Percentiles rank a stretch among this genome's conserved stretches.
These are phyloP conservation scores for Pandion haliaetus DNA, from an alignment of 2,113 vertebrate species.

Conservation along the genomic window DNA sequence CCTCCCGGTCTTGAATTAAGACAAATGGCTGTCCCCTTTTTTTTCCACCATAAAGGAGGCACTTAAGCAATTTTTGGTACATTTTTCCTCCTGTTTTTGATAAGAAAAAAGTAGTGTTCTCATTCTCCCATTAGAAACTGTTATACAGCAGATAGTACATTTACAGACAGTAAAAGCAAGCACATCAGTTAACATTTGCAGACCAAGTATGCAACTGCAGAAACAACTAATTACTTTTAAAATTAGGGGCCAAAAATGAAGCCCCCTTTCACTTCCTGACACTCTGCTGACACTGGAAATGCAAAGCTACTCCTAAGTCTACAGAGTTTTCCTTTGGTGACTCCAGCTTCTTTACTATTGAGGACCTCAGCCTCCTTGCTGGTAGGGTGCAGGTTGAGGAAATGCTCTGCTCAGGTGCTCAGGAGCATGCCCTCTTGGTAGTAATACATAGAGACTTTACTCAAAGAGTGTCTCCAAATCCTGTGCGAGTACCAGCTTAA, in stretches of 20 bases:
- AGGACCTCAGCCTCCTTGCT: not conserved
- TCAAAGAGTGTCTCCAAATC: not conserved
- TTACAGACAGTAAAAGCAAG: not conserved
- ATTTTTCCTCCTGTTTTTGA: not conserved
- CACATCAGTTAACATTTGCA: not conserved
- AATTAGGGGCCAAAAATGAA: not conserved
- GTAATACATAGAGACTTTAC: not conserved
- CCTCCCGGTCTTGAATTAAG: not conserved
- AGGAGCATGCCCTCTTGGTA: not conserved
- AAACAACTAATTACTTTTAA: not conserved
- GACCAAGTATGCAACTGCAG: not conserved
- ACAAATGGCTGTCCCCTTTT: not conserved
- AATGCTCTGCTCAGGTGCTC: not conserved
- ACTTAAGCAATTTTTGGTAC: not conserved
- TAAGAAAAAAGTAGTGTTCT: not conserved
- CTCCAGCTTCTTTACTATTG: not conserved
- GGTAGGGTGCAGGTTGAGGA: not conserved
- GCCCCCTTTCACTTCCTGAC: not conserved
- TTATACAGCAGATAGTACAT: not conserved
- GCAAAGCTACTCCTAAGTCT: not conserved
- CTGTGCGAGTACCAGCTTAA: not conserved
- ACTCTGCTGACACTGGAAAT: not conserved
- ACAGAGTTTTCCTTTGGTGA: not conserved
- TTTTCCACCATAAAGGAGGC: not conserved
- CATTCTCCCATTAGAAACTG: not conserved